Conservation (phyloP, 2,113 vertebrate genomes). For the Xiphophorus hellerii region DNA sequence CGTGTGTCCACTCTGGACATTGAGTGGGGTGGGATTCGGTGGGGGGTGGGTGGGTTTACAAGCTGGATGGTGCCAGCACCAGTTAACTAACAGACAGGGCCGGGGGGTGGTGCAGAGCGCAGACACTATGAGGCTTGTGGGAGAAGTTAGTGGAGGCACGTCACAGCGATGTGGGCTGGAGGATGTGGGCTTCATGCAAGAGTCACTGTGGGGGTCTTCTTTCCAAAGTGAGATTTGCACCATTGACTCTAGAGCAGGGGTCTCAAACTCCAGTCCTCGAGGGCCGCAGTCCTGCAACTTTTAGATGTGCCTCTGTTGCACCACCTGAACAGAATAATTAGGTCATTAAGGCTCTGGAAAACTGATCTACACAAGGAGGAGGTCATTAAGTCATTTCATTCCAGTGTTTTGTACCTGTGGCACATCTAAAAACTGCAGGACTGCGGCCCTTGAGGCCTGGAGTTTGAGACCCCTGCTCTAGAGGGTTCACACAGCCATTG, state of each 20-base stretch:
- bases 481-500: background rate
- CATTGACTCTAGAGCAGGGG: background rate
- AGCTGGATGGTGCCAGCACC: conserved; percentile 63
- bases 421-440: no score
- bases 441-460: no score
- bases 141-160: conserved; percentile 32
- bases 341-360: no score
- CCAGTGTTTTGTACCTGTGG: no score
- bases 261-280: no score
- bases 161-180: conserved; percentile 36
- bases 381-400: no score
- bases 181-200: conserved; percentile 6
- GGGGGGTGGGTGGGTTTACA: conserved; percentile 41
- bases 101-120: background rate
- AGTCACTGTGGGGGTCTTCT: conserved; percentile 11
- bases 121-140: conserved; percentile 11
- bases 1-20: conserved; percentile 47
- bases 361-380: no score
- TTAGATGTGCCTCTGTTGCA: no score
- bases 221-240: conserved; percentile 13
- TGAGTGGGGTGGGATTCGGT: conserved; percentile 13
- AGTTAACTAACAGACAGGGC: conserved; percentile 59
- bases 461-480: background rate
- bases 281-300: no score
- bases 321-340: no score